Conservation (phyloP, 2,797 vertebrate genomes). For the Microhierax caerulescens region DNA sequence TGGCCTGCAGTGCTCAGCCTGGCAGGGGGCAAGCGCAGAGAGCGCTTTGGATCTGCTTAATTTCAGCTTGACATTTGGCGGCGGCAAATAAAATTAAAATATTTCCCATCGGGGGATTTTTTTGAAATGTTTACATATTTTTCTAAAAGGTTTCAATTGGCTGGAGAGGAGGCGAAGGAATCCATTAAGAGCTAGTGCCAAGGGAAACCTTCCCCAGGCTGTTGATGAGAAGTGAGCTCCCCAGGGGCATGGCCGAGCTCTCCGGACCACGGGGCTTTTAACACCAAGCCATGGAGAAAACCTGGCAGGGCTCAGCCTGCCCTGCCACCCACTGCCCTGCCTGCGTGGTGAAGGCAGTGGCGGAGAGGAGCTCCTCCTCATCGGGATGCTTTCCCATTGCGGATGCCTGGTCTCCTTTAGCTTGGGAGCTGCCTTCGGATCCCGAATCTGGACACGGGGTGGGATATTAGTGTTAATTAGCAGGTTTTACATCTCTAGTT, state of each 20-base stretch:
- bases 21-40: slow-evolving; percentile 41
- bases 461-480: not conserved
- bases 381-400: not conserved
- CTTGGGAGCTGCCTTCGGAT: not conserved
- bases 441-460: not conserved
- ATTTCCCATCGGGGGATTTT: slow-evolving; percentile 50
- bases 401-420: not conserved
- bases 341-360: not conserved
- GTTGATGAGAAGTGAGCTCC: not conserved
- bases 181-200: slow-evolving; percentile 28
- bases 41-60: slow-evolving; percentile 52
- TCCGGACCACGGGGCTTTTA: rapidly evolving
- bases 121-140: slow-evolving; percentile 62
- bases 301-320: not conserved
- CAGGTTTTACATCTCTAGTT: not conserved
- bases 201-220: slow-evolving; percentile 48
- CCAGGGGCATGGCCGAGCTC: not conserved
- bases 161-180: slow-evolving; percentile 42
- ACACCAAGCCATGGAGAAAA: not conserved
- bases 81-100: slow-evolving; percentile 30
- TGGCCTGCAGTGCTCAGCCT: slow-evolving; percentile 43
- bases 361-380: not conserved
- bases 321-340: not conserved
- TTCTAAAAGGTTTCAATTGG: slow-evolving; percentile 63
- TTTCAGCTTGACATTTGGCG: slow-evolving; percentile 62